Percentiles rank a stretch among this genome's conserved stretches.
phyloP scores from a whole-genome alignment of 2,113 vertebrate genomes.

The Nicator chloris region DNA sequence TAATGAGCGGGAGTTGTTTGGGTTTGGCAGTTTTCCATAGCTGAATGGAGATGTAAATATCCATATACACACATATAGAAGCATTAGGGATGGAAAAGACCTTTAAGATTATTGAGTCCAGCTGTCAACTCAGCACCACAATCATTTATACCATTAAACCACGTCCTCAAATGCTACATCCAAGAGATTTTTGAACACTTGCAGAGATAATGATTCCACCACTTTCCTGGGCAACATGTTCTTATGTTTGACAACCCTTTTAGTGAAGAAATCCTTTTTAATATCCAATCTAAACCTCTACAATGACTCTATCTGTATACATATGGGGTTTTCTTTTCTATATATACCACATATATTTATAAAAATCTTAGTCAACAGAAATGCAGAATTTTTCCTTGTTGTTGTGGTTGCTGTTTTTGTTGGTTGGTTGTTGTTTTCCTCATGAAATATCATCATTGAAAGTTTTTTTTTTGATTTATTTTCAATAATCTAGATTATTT shows the following conservation, averaged over 20 bases:
- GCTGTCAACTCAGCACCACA: background rate
- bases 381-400: background rate
- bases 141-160: background rate
- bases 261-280: background rate
- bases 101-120: background rate
- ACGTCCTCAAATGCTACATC: background rate
- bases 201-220: background rate
- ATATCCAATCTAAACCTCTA: background rate
- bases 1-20: background rate
- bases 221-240: background rate
- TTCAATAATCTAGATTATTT: background rate
- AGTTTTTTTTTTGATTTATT: fast-evolving
- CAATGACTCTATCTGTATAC: background rate
- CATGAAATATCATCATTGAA: background rate
- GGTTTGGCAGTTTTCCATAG: background rate
- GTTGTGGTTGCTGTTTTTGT: background rate
- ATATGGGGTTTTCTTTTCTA: fast-evolving
- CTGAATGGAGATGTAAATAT: background rate
- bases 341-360: background rate
- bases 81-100: background rate
- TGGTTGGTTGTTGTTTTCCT: background rate
- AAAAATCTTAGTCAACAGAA: background rate
- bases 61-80: background rate
- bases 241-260: background rate
- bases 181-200: background rate